Percentiles rank a stretch among this genome's conserved stretches.
Conservation (phyloP, 2,888 invertebrate species). For the Drosophila peninsularis region DNA sequence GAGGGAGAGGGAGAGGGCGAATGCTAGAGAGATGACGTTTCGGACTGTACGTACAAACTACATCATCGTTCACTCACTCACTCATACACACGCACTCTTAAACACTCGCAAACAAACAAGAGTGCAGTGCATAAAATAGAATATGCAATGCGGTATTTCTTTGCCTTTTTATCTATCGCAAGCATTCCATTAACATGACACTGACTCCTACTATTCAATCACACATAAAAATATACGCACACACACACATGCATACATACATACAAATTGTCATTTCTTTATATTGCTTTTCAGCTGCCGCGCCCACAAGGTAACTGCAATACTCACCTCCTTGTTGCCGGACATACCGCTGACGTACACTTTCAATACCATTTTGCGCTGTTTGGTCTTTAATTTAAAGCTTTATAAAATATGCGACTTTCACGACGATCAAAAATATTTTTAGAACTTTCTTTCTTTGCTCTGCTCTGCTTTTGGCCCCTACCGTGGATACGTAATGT, state of each 20-base stretch:
- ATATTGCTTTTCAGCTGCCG: constrained; percentile 30
- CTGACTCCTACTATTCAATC: constrained; percentile 43
- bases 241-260: neutral
- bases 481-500: constrained; percentile 69
- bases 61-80: constrained; percentile 38
- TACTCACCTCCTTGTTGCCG: constrained; percentile 95
- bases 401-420: constrained; percentile 64
- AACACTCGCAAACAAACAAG: constrained; percentile 26
- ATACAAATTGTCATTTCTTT: neutral
- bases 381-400: constrained; percentile 47
- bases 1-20: constrained; percentile 17
- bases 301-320: constrained; percentile 43
- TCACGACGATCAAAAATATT: constrained; percentile 69
- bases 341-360: constrained; percentile 96
- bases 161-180: constrained; percentile 35
- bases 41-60: constrained; percentile 62
- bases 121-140: constrained; percentile 56
- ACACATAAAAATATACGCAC: constrained; percentile 5
- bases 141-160: constrained; percentile 52
- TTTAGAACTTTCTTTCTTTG: constrained; percentile 72
- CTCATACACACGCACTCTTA: constrained; percentile 12
- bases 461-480: constrained; percentile 56
- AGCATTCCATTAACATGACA: constrained; percentile 74
- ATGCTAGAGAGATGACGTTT: constrained; percentile 53
- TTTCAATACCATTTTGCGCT: constrained; percentile 92